Evolutionary conservation across 2,113 vertebrate genomes (phyloP), one percentile per base, ranked within the genome.

Genomic region (Clarias batrachus): DNA sequence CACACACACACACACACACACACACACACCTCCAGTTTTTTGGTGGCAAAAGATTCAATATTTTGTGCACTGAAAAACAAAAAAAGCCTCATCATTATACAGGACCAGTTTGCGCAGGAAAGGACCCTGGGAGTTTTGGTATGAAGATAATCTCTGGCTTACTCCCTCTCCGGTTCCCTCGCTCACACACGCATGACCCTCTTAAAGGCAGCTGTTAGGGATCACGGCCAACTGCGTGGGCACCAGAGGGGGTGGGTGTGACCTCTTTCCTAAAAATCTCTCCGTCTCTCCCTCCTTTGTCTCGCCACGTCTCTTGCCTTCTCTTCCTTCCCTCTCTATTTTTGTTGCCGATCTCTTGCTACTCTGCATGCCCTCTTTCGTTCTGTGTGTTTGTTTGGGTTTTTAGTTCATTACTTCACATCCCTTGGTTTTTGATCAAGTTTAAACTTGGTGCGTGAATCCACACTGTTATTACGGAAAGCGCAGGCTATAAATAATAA

Each of bases 151-250:
- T 89, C 82, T 89, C 78, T 62, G 10, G 21, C 33, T 81, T 81
- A 62, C 78, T 81, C 88, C 59, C 71, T 62, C 77, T 48, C 71
- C 52, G 68, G 16, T 41, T 74, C 77, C 19, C 3, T 60, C 68
- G 56, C 74, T 27, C 48, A 79, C 66, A 84, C 82, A 59, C 60
- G 33, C 80, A 41, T n/a, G 30, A 79, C 48, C 6, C 60, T 66
- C 82, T 88, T 71, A 78, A 63, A 81, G 77, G 87, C 86, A 89
- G 87, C 89, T 87, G 87, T 86, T 81, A 33, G 27, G 83, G 87
- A 86, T 88, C 83, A 85, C 12, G 70, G 87, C 87, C 89, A 89
- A 87, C 86, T 85, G 84, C 80, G 84, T 88, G 86, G 86, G 84
- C 82, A 62, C 78, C 21, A 83, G 56, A 71, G 87, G 80, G 86